Conservation (phyloP, 2,113 vertebrate species). For the Gasterosteus aculeatus region DNA sequence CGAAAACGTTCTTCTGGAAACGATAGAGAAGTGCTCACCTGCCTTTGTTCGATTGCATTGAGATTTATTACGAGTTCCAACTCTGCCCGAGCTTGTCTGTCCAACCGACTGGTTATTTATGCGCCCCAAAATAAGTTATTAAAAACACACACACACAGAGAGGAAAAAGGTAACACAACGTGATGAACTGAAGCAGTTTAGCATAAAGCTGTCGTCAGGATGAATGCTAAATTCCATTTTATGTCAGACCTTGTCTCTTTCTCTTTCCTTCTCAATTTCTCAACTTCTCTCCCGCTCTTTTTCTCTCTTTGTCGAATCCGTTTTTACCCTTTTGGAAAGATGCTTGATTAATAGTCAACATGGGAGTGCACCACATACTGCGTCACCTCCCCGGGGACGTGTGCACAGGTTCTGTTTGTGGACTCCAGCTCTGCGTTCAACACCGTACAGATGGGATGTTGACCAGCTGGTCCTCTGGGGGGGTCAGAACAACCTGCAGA, state of each 20-base stretch:
- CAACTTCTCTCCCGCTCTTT: conserved; percentile 11
- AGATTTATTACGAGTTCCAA: conserved; percentile 39
- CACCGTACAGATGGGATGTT: too few relatives aligned
- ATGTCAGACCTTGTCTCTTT: conserved; percentile 27
- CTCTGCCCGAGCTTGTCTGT: conserved; percentile 26
- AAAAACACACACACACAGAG: conserved; percentile 8
- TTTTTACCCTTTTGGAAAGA: conserved; percentile 5
- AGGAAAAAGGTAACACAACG: conserved; percentile 24
- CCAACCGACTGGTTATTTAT: conserved; percentile 42
- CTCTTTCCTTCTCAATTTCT: conserved; percentile 6
- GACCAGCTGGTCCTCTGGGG: too few relatives aligned
- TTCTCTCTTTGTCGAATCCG: neutral
- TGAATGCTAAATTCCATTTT: conserved; percentile 56
- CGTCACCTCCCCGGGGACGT: neutral
- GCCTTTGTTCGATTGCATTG: neutral
- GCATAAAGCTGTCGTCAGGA: conserved; percentile 57
- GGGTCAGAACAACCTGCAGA: too few relatives aligned
- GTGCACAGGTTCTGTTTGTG: too few relatives aligned
- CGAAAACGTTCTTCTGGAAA: conserved; percentile 8
- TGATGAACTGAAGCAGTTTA: conserved; percentile 47
- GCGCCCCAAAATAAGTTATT: conserved; percentile 24
- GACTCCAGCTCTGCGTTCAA: too few relatives aligned
- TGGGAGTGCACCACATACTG: too few relatives aligned
- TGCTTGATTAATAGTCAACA: neutral
- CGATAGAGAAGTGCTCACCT: conserved; percentile 24